These are phyloP conservation scores for Pangasius sanitwongsei DNA, from an alignment of 2,797 vertebrate species.

Conservation along the genomic window DNA sequence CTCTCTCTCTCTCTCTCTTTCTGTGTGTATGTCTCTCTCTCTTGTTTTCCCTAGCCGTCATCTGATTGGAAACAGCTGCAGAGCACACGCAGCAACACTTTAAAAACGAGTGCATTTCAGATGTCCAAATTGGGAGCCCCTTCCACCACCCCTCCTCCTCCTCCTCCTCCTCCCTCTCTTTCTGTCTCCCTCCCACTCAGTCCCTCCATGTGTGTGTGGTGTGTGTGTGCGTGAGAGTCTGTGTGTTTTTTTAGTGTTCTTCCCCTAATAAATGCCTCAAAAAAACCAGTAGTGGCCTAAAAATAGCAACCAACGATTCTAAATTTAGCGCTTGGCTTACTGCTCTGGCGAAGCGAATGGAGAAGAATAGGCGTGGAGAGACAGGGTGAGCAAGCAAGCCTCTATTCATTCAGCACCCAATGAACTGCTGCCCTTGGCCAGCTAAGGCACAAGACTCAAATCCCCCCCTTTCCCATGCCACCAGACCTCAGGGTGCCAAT, in stretches of 20 bases:
- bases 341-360: conserved; percentile 90
- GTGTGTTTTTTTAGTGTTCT: conserved; percentile 68
- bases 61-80: conserved; percentile 84
- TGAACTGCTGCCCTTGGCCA: conserved; percentile 84
- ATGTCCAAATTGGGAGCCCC: conserved; percentile 74
- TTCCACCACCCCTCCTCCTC: conserved; percentile 59
- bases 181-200: conserved; percentile 32
- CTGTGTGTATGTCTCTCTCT: conserved; percentile 65
- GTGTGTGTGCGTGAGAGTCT: conserved; percentile 48
- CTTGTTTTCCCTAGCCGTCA: conserved; percentile 46
- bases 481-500: conserved; percentile 84
- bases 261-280: conserved; percentile 90
- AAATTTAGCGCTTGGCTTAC: conserved; percentile 90
- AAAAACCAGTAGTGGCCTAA: conserved; percentile 89
- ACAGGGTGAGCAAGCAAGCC: conserved; percentile 73
- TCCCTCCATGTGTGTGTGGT: conserved; percentile 44
- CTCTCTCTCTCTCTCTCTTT: conserved; percentile 59
- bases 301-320: conserved; percentile 90
- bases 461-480: conserved; percentile 46
- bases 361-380: conserved; percentile 90
- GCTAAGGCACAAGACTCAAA: conserved; percentile 79
- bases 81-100: conserved; percentile 82
- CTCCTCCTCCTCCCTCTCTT: conserved; percentile 30
- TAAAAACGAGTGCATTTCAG: conserved; percentile 72
- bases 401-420: conserved; percentile 83